Evolutionary conservation across 1,140 invertebrate genomes (phyloP).

Genomic region (Drepana arcuata): DNA sequence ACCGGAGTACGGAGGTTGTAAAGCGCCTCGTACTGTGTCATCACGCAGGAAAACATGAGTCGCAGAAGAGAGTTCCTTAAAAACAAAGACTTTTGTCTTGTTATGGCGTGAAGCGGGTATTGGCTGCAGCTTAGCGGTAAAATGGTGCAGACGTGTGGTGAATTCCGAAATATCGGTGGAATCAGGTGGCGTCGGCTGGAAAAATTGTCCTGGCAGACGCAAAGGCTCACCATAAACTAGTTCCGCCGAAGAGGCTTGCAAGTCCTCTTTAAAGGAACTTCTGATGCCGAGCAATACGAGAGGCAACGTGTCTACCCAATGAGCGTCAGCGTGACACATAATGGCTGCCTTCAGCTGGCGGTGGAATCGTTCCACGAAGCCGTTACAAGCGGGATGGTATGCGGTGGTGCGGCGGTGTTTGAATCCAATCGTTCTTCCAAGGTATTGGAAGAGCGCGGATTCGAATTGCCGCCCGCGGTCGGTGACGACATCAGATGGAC

Average conservation of each 20-base stretch:
- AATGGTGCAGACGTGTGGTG: not conserved
- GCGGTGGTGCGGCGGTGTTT: not conserved
- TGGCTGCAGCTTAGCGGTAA: not conserved
- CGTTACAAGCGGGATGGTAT: not conserved
- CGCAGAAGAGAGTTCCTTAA: not conserved
- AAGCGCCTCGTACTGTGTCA: not conserved
- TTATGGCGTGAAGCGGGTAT: not conserved
- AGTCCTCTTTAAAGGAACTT: not conserved
- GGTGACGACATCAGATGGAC: not conserved
- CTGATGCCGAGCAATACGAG: not conserved
- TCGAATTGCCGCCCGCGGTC: not conserved
- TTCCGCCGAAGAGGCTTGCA: not conserved
- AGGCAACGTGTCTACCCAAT: not conserved
- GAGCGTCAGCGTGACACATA: not conserved
- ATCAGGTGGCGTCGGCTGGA: not conserved
- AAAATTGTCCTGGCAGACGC: not conserved
- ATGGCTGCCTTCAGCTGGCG: not conserved
- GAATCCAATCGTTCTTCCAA: not conserved
- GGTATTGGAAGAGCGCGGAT: not conserved
- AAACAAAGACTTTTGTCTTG: too few relatives aligned
- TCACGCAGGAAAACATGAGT: not conserved
- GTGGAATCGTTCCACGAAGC: not conserved
- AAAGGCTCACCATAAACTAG: not conserved
- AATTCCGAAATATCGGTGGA: not conserved
- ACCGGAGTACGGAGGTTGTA: not conserved